Evolutionary conservation across 2,113 vertebrate species (phyloP), one percentile per base, ranked within the genome.

Genomic region (Phocoena phocoena): DNA sequence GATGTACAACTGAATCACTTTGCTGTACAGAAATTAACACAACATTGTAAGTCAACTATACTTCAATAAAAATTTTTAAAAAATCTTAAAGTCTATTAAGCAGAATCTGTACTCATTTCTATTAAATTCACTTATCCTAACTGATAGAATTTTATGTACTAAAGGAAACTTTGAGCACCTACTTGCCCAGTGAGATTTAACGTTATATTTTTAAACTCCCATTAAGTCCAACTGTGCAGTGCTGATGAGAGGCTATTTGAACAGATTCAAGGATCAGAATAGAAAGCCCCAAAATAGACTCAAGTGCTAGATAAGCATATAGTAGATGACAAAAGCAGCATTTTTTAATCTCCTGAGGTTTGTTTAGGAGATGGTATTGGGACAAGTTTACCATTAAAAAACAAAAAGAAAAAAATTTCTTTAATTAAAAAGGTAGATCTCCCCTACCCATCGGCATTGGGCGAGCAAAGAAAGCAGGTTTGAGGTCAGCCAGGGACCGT

Each of bases 271-370:
- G 81, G 65, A 73, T 74, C 33, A 67, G 58, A 81, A 85, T 13
- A 41, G 80, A 93, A 86, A 93, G 50, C 2, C n/a, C 65, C 20
- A 74, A 62, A 73, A 53, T 17, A 33, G 60, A 63, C 20, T 76
- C 50, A 5, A 44, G 15, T 4, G n/a, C 9, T n/a, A 7, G 3
- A 33, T 18, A 41, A 55, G 58, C 77, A 18, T 0, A 4, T 6
- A 23, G 28, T 8, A 17, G 65, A 67, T 21, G 47, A 88, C 17
- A 18, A 55, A 68, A 47, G 31, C 71, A 15, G 31, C 3, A 0
- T 5, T 55, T 77, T 68, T 10, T 36, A 26, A 25, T 53, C 12
- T 70, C 13, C 58, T 11, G 26, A n/a, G 38, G 71, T 26, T 88
- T 60, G 58, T 26, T 36, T 36, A 88, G n/a, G n/a, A 71, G 60